A percentile compares a stretch with the other conserved stretches of the same genome.
Conservation (phyloP, 1,140 invertebrate genomes). For the Bombus polaris region DNA sequence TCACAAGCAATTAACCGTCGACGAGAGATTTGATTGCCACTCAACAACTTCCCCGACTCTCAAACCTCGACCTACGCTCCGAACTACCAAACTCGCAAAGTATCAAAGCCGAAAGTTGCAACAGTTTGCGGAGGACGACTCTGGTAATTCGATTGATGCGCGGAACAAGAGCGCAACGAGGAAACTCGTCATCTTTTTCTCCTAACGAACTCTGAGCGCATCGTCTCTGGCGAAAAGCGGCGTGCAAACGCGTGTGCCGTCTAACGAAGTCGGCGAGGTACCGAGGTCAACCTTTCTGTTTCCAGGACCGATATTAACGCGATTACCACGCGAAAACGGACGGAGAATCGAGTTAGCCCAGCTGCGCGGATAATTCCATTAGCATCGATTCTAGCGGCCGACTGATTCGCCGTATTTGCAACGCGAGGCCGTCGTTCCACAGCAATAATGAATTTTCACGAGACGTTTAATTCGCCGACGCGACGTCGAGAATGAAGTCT, state of each 20-base stretch:
- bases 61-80: background rate
- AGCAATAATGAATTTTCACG: constrained; percentile 39
- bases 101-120: background rate
- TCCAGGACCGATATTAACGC: constrained; percentile 66
- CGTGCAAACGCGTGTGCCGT: constrained; percentile 40
- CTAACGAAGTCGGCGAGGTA: constrained; percentile 65
- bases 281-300: constrained; percentile 57
- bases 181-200: background rate
- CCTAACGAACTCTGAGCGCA: constrained; percentile 48
- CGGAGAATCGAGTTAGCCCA: constrained; percentile 62
- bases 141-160: constrained; percentile 41
- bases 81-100: background rate
- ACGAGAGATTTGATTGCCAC: background rate
- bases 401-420: constrained; percentile 9
- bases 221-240: background rate
- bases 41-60: background rate
- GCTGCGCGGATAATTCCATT: constrained; percentile 52
- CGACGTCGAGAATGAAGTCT: background rate
- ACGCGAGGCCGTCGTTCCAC: background rate
- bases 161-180: background rate
- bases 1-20: background rate
- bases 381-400: constrained; percentile 48
- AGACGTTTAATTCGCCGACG: constrained; percentile 22
- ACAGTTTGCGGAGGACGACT: constrained; percentile 21
- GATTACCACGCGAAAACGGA: constrained; percentile 62